phyloP scores from a whole-genome alignment of 2,797 vertebrate species.

The Rhinichthys osculus region DNA sequence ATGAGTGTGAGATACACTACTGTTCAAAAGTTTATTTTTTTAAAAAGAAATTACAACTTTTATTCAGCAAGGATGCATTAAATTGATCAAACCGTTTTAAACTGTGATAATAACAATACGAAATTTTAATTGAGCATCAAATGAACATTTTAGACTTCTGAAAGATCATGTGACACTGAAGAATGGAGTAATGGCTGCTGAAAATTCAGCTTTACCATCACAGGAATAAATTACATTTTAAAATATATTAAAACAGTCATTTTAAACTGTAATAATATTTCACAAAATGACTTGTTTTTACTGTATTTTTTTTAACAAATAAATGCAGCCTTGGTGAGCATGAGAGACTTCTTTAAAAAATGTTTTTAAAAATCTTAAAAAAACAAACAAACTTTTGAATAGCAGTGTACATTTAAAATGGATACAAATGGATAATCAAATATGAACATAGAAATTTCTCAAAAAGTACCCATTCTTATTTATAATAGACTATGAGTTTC shows the following conservation, averaged over 20 bases:
- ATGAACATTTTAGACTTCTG: background rate
- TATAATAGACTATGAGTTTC: background rate
- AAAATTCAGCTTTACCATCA: background rate
- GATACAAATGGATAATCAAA: background rate
- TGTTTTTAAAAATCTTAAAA: background rate
- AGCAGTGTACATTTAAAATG: background rate
- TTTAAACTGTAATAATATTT: slow-evolving; percentile 1
- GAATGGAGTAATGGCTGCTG: too few relatives aligned
- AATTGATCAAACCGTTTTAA: background rate
- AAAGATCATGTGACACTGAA: background rate
- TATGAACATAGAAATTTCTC: background rate
- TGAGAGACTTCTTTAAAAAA: background rate
- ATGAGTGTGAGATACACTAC: background rate
- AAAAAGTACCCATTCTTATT: background rate
- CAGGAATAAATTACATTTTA: background rate
- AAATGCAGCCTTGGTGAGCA: too few relatives aligned
- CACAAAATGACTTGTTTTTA: background rate
- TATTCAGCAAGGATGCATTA: background rate
- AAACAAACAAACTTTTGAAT: background rate
- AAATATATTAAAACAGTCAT: background rate
- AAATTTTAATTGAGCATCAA: background rate
- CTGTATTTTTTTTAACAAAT: background rate
- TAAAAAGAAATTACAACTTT: background rate
- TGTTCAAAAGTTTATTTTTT: background rate
- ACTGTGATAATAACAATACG: background rate